A percentile compares a stretch with the other conserved stretches of the same genome.
Conservation (phyloP, 2,113 vertebrate genomes). For the Phylloscopus whistleri region DNA sequence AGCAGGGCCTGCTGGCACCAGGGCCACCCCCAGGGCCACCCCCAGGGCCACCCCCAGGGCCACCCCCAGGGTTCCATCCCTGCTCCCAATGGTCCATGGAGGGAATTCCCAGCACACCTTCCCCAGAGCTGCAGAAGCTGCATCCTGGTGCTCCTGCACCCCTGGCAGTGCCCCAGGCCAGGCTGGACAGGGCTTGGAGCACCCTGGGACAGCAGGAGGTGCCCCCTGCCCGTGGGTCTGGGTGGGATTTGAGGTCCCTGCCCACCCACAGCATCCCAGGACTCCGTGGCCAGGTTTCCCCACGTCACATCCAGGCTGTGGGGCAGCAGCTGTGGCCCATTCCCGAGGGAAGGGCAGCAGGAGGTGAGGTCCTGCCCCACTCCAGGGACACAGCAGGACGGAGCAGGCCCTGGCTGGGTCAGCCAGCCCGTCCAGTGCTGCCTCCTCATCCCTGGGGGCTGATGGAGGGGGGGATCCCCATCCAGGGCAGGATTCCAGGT, state of each 20-base stretch:
- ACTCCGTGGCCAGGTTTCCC: accelerated
- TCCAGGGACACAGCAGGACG: accelerated
- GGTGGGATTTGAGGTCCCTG: too few relatives aligned
- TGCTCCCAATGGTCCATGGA: accelerated
- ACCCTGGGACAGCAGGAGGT: neutral
- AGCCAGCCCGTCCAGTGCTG: too few relatives aligned
- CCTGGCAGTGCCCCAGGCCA: neutral
- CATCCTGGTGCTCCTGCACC: neutral
- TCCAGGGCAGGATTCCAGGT: accelerated
- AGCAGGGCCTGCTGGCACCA: neutral
- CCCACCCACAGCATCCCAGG: neutral
- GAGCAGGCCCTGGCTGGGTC: too few relatives aligned
- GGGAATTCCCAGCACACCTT: neutral
- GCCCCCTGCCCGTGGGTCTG: neutral
- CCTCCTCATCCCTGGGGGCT: accelerated
- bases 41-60: too few relatives aligned
- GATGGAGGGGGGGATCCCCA: neutral
- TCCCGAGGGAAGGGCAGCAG: accelerated
- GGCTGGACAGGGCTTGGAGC: neutral
- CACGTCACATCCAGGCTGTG: accelerated
- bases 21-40: too few relatives aligned
- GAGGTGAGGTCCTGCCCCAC: neutral
- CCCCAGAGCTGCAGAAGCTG: neutral
- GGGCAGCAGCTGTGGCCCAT: neutral
- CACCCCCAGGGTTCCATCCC: neutral